Evolutionary conservation across 2,888 invertebrate species (phyloP), one percentile per base, ranked within the genome.

Genomic region (Hydroisotoma schaefferi): DNA sequence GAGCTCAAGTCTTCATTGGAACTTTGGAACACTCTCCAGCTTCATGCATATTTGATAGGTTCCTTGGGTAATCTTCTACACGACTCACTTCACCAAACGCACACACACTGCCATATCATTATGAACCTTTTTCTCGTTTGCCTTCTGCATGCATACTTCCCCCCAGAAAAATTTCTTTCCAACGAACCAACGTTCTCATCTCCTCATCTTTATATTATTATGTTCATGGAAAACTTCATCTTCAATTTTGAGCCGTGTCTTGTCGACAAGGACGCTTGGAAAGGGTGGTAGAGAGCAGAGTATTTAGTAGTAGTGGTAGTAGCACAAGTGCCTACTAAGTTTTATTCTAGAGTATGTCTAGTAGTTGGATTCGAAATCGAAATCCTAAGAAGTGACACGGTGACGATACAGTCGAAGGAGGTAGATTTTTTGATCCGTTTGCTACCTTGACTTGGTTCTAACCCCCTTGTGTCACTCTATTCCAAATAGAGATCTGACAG

Each of bases 41-140:
- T 70, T 70, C 69, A 71, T 71, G 71, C 69, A 71, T 70, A 70
- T 71, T 70, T 71, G 71, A 71, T 71, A 65, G 66, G 65, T 66
- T 65, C 68, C 65, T 69, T 65, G 69, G 67, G 69, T 71, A 71
- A 71, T 71, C 71, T 71, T 68, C 67, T n/a, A 49, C 59, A 62
- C 57, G 58, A 63, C 63, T 62, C 60, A 59, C 65, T 61, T 57
- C 56, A 57, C 55, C 58, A 47, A 56, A 49, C 51, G 33, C 43
- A 54, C 59, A 51, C 61, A 59, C 63, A 60, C 57, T 53, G 57
- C 58, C 48, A 61, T 60, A 60, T 65, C 59, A 65, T 61, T 65
- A 65, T 61, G 46, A 46, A 25, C 33, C 15, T 33, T 33, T 33
- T 33, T 37, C 37, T 52, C 27, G 27, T 33, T 49, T 52, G 12